These are phyloP conservation scores for Eucera pruinosa DNA, from an alignment of 2,888 invertebrate genomes.

Conservation along the genomic window DNA sequence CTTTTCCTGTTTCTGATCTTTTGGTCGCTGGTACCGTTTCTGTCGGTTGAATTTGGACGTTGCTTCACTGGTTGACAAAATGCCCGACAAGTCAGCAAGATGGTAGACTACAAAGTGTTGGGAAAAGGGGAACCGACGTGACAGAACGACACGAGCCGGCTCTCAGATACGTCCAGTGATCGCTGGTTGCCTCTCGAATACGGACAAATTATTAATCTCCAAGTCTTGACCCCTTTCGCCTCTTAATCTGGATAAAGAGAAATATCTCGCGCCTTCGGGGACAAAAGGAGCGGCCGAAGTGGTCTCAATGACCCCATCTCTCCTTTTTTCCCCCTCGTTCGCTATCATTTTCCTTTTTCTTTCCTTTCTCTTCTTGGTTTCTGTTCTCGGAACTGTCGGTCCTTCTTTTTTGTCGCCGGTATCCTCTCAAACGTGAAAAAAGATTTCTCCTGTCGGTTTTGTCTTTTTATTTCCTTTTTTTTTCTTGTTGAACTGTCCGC, in stretches of 20 bases:
- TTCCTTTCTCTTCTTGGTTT: neutral
- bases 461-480: conserved; percentile 1
- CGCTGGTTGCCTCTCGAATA: conserved; percentile 47
- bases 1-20: conserved; percentile 15
- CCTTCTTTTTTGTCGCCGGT: conserved; percentile 12
- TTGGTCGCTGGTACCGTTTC: conserved; percentile 28
- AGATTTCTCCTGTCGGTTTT: neutral
- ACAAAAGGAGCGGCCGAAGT: conserved; percentile 69
- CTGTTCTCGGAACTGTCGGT: neutral
- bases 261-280: conserved; percentile 72
- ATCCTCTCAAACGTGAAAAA: neutral
- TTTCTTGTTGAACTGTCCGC: conserved; percentile 15
- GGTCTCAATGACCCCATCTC: conserved; percentile 48
- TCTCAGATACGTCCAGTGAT: conserved; percentile 65
- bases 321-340: conserved; percentile 19
- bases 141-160: conserved; percentile 61
- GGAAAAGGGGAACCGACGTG: conserved; percentile 19
- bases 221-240: conserved; percentile 73
- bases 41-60: conserved; percentile 50
- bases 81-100: conserved; percentile 6
- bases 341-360: neutral
- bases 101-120: neutral
- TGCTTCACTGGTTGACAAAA: conserved; percentile 43
- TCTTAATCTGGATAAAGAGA: conserved; percentile 78
- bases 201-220: conserved; percentile 79